Conservation (phyloP, 2,797 vertebrate species). For the Lophotriccus pileatus region DNA sequence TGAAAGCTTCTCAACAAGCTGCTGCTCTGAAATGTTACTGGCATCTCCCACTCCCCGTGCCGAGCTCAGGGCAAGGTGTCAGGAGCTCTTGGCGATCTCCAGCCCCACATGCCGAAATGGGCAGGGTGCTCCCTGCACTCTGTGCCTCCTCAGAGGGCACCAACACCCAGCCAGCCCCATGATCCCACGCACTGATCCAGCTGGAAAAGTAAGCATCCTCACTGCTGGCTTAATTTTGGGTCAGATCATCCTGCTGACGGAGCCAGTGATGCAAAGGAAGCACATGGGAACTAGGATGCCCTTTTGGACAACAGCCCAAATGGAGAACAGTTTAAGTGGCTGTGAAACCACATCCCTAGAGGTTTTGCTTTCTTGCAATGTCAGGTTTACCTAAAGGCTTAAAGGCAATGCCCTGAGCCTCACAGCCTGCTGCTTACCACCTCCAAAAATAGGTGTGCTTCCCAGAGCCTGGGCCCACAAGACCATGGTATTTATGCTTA, state of each 20-base stretch:
- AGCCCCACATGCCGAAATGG: not conserved
- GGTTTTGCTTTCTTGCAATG: not conserved
- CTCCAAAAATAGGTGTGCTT: not conserved
- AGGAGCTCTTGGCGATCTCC: rapidly evolving
- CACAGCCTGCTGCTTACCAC: not conserved
- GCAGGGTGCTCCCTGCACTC: not conserved
- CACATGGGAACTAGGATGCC: not conserved
- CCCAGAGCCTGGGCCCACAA: not conserved
- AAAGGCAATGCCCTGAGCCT: not conserved
- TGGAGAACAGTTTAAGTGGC: not conserved
- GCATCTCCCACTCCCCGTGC: not conserved
- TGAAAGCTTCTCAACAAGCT: constrained; percentile 1
- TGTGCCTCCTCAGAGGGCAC: not conserved
- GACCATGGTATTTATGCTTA: not conserved
- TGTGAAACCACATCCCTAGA: constrained; percentile 15
- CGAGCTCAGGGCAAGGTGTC: not conserved
- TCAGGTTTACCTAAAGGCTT: not conserved
- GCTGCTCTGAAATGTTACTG: not conserved
- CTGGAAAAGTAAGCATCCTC: not conserved
- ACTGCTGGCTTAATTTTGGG: not conserved
- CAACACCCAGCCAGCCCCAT: not conserved
- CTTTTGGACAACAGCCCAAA: not conserved
- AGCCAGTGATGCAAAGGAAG: not conserved
- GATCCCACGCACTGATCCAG: not conserved
- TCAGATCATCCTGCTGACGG: not conserved